Evolutionary conservation across 2,888 invertebrate species (phyloP).

Genomic region (Furcula furcula): DNA sequence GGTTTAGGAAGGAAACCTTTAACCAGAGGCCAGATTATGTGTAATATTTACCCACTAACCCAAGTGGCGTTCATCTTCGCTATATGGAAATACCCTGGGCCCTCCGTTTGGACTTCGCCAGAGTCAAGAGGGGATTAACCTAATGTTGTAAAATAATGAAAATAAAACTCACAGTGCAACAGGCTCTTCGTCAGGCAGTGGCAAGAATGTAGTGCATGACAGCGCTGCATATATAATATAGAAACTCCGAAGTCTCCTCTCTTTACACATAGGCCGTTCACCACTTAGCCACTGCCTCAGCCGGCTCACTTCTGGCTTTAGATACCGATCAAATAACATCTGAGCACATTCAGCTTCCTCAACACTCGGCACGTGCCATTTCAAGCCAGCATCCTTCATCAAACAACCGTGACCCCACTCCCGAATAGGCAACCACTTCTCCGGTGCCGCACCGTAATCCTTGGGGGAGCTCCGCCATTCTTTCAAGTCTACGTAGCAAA

Average conservation of each 20-base stretch:
- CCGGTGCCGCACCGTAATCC: conserved; percentile 83
- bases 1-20: no score
- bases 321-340: conserved; percentile 83
- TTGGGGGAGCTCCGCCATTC: conserved; percentile 83
- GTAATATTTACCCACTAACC: no score
- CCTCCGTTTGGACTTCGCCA: no score
- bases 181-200: conserved; percentile 85
- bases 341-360: conserved; percentile 86
- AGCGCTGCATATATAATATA: conserved; percentile 85
- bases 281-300: conserved; percentile 81
- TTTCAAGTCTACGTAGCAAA: conserved; percentile 83
- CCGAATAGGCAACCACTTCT: conserved; percentile 86
- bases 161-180: conserved; percentile 74
- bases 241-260: conserved; percentile 85
- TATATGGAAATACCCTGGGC: no score
- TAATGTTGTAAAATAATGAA: not conserved
- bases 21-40: no score
- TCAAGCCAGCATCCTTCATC: conserved; percentile 83
- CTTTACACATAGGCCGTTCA: conserved; percentile 80
- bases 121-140: no score
- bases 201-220: conserved; percentile 84
- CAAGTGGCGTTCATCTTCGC: no score
- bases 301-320: conserved; percentile 83
- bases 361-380: conserved; percentile 89
- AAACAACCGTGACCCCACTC: conserved; percentile 91